Evolutionary conservation across 2,888 invertebrate genomes (phyloP).

Genomic region (Drosophila emarginata): DNA sequence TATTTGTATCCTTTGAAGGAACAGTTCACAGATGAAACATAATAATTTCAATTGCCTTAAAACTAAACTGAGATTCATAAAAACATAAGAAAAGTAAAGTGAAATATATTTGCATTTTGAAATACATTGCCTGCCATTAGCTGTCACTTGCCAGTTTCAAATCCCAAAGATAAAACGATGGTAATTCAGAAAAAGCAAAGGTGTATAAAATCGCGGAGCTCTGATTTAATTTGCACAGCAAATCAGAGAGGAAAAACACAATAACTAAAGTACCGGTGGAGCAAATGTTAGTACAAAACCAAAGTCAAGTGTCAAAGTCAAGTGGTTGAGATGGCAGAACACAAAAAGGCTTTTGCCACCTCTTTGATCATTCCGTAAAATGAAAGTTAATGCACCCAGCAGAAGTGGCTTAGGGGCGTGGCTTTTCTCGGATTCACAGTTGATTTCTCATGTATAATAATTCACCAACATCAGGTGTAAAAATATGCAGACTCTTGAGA

Average conservation of each 20-base stretch:
- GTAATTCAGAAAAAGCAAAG: not conserved
- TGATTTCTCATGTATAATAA: slow-evolving; percentile 75
- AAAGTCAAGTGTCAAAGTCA: slow-evolving; percentile 41
- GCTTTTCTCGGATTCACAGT: slow-evolving; percentile 33
- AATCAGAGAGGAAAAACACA: slow-evolving; percentile 44
- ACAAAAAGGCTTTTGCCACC: slow-evolving; percentile 58
- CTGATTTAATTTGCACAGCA: slow-evolving; percentile 62
- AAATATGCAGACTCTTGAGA: slow-evolving; percentile 64
- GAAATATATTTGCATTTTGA: not conserved
- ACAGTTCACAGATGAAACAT: not conserved
- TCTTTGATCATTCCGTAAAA: slow-evolving; percentile 52
- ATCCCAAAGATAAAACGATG: slow-evolving; percentile 3
- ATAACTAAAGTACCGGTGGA: slow-evolving; percentile 15
- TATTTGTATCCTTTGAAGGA: not conserved
- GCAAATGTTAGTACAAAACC: slow-evolving; percentile 14
- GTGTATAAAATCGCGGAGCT: slow-evolving; percentile 26
- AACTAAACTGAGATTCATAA: not conserved
- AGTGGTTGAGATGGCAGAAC: slow-evolving; percentile 35
- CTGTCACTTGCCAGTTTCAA: not conserved
- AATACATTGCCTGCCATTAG: slow-evolving; percentile 15
- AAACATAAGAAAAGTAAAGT: not conserved
- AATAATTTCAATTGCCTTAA: not conserved
- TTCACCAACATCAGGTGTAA: slow-evolving; percentile 45
- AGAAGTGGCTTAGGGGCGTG: slow-evolving; percentile 47
- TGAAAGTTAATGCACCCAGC: slow-evolving; percentile 57